phyloP scores from a whole-genome alignment of 2,113 vertebrate species.

The Phyllostomus discolor region DNA sequence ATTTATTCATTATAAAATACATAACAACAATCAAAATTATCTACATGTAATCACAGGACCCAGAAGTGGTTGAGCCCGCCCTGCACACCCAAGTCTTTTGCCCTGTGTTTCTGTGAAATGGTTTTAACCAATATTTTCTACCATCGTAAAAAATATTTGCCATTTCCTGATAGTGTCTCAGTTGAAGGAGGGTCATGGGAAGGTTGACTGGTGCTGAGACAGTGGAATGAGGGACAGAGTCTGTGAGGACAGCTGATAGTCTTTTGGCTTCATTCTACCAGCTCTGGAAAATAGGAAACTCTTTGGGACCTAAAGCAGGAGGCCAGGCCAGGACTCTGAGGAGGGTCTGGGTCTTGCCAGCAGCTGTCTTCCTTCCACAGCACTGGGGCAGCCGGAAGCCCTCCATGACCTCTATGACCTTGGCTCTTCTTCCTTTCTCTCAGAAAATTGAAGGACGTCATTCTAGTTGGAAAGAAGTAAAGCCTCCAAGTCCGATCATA shows the following conservation, averaged over 20 bases:
- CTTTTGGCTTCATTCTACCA: not conserved
- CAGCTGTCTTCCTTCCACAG: accelerated
- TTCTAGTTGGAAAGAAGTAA: not conserved
- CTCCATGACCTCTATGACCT: not conserved
- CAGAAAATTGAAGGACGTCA: not conserved
- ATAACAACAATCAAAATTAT: too few relatives aligned
- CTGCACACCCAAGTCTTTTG: not conserved
- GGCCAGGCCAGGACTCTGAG: not conserved
- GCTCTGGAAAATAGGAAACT: not conserved
- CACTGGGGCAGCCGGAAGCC: not conserved
- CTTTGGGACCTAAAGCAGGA: not conserved
- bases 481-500: not conserved
- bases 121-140: not conserved
- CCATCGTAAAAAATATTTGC: too few relatives aligned
- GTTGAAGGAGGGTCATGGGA: too few relatives aligned
- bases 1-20: not conserved
- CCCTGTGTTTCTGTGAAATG: not conserved
- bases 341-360: not conserved
- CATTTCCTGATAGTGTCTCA: too few relatives aligned
- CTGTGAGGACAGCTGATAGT: not conserved
- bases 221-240: too few relatives aligned
- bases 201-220: too few relatives aligned
- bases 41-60: not conserved
- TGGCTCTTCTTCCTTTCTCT: not conserved
- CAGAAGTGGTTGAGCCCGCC: not conserved